A percentile compares a stretch with the other conserved stretches of the same genome.
These are phyloP conservation scores for Operophtera brumata DNA, from an alignment of 2,888 invertebrate species.

Conservation along the genomic window DNA sequence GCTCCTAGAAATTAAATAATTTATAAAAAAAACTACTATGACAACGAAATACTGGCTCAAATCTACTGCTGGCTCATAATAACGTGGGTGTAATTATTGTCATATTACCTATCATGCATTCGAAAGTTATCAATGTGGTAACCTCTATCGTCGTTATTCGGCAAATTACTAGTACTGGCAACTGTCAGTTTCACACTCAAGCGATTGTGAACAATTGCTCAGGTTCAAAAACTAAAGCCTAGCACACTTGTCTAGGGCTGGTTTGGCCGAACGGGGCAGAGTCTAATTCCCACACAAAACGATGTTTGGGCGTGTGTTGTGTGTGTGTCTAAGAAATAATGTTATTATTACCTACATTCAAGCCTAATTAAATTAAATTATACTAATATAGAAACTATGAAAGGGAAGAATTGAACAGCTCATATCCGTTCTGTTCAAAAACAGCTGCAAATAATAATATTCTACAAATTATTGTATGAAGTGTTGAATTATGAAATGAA, in stretches of 20 bases:
- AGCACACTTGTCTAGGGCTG: background rate
- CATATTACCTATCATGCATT: too few species aligned
- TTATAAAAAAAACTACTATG: background rate
- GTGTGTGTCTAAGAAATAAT: slow-evolving; percentile 20
- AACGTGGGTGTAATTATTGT: too few species aligned
- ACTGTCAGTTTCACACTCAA: too few species aligned
- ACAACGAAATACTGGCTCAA: background rate
- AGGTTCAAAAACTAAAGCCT: background rate
- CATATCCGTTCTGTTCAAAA: background rate
- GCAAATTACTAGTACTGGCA: too few species aligned
- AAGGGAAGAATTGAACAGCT: slow-evolving; percentile 34
- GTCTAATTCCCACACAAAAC: slow-evolving; percentile 13
- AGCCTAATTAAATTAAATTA: slow-evolving; percentile 41
- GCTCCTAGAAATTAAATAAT: background rate
- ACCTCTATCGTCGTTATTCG: too few species aligned
- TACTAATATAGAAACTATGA: slow-evolving; percentile 46
- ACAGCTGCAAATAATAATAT: slow-evolving; percentile 2
- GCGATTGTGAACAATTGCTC: too few species aligned
- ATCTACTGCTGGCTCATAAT: too few species aligned
- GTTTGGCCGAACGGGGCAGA: background rate
- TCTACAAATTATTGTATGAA: background rate
- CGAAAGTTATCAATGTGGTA: too few species aligned
- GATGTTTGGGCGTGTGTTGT: slow-evolving; percentile 3
- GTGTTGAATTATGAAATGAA: too few species aligned
- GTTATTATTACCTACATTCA: slow-evolving; percentile 16